Evolutionary conservation across 2,797 vertebrate species (phyloP).

Genomic region (Danionella dracula): DNA sequence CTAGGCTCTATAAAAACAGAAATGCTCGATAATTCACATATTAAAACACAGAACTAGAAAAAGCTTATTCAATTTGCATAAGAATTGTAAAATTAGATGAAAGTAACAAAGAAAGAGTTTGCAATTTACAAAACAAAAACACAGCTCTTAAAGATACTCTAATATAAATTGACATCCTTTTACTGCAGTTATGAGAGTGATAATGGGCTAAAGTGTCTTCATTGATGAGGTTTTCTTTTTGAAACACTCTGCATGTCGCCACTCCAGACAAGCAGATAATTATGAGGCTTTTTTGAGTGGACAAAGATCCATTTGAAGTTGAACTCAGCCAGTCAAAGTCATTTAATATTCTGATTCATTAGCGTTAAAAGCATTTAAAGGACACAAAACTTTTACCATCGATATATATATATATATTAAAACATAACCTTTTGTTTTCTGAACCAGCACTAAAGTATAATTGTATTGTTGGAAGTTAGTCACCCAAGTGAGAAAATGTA

Average conservation of each 20-base stretch:
- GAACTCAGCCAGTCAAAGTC: not conserved
- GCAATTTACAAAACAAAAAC: not conserved
- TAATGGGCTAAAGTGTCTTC: constrained; percentile 17
- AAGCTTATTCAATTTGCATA: no score
- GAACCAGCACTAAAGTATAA: not conserved
- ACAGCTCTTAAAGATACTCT: not conserved
- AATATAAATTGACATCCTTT: constrained; percentile 10
- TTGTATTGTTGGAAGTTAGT: no score
- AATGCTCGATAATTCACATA: no score
- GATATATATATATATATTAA: not conserved
- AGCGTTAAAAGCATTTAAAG: constrained; percentile 14
- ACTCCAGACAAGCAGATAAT: constrained; percentile 14
- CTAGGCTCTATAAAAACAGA: no score
- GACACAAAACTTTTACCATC: not conserved
- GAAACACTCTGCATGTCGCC: not conserved
- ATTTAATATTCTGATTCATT: constrained; percentile 1
- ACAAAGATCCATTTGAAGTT: constrained; percentile 1
- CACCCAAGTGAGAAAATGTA: no score
- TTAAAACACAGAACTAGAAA: no score
- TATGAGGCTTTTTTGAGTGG: constrained; percentile 1
- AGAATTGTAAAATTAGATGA: no score
- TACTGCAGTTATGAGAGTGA: constrained; percentile 22
- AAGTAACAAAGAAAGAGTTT: no score
- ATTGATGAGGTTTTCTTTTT: constrained; percentile 2
- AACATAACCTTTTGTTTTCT: not conserved